phyloP scores from a whole-genome alignment of 35 echinoderm and acorn worm genomes.

The Lytechinus pictus region DNA sequence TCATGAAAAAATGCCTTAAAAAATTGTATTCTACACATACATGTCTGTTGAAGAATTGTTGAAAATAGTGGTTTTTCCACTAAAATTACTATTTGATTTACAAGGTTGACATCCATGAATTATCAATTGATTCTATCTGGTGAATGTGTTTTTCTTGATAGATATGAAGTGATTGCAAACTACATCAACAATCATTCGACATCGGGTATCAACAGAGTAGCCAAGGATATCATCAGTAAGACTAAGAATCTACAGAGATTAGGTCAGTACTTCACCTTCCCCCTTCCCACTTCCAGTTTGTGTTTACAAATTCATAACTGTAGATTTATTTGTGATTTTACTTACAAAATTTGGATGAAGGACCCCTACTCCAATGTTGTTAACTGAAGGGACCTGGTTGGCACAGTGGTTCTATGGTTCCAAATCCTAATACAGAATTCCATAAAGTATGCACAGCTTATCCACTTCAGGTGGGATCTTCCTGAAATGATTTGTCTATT shows the following conservation, averaged over 20 bases:
- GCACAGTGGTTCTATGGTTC: no score
- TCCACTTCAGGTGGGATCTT: no score
- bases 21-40: no score
- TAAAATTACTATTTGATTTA: no score
- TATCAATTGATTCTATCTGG: neutral
- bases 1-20: no score
- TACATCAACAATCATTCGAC: slow-evolving; percentile 95
- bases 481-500: no score
- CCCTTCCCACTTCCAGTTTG: neutral
- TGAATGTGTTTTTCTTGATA: neutral
- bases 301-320: neutral
- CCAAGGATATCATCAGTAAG: slow-evolving; percentile 97
- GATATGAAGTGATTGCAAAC: slow-evolving; percentile 93
- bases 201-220: slow-evolving; percentile 74
- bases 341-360: neutral
- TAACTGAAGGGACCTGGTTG: no score
- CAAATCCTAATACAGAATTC: no score
- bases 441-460: no score
- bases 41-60: no score
- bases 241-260: slow-evolving; percentile 94
- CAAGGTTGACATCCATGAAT: neutral
- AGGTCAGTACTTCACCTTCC: slow-evolving; percentile 64
- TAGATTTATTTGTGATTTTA: neutral
- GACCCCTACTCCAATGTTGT: neutral
- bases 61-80: no score